Evolutionary conservation across 1,140 invertebrate species (phyloP), one percentile per base, ranked within the genome.

Genomic region (Sycobia sp.): DNA sequence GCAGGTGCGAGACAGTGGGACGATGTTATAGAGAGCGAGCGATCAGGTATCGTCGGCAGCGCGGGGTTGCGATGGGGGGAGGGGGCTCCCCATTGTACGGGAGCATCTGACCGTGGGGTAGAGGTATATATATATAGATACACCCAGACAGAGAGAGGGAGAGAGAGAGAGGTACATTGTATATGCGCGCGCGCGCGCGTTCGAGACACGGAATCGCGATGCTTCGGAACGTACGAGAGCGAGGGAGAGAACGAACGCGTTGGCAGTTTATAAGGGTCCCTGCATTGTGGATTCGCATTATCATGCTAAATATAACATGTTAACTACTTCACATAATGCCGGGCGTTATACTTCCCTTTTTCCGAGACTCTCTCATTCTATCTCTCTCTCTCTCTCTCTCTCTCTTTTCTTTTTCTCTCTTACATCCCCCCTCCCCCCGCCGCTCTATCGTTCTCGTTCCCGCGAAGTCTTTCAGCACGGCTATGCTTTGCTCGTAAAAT

Each of bases 291-390:
- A 75, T 76, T 56, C 71, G 74, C 68, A 78, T 82, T 82, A 81
- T 81, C 78, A 81, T 82, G 79, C 80, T 81, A 82, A 82, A 81
- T 81, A 80, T 81, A 81, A 82, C 80, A 82, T 81, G 79, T 82
- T 82, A 82, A 82, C 79, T 82, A 82, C 78, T 81, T 77, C 72
- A 74, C 75, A 79, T 79, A 80, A 80, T 78, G 73, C 57, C 49
- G 25, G 25, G 27, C 34, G 32, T 50, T 58, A 46, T 46, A 46
- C 44, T 44, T 64, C 44, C 25, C 41, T 25, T 41, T 36, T 20
- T 25, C 47, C 22, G 29, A 4, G 29, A 7, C n/a, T n/a, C n/a
- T n/a, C n/a, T n/a, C n/a, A n/a, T n/a, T n/a, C n/a, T n/a, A n/a
- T n/a, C n/a, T n/a, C n/a, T n/a, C n/a, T n/a, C n/a, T n/a, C n/a